Evolutionary conservation across 2,113 vertebrate species (phyloP).

Genomic region (Halcyon malimbica): DNA sequence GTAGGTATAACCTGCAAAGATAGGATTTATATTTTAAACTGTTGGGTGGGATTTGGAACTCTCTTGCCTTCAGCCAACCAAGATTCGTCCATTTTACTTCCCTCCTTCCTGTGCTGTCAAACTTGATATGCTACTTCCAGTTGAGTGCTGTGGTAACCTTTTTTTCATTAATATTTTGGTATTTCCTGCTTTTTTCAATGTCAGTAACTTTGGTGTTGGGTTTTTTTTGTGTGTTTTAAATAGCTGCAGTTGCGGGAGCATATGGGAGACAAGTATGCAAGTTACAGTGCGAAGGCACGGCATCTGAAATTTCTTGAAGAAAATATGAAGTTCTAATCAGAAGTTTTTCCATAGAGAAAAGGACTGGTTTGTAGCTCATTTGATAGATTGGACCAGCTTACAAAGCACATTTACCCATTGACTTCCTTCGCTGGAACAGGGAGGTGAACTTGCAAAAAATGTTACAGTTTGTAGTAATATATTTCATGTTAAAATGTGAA

Average conservation of each 20-base stretch:
- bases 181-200: background rate
- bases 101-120: background rate
- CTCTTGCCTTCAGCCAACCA: background rate
- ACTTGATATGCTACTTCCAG: background rate
- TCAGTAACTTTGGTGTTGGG: background rate
- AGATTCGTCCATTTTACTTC: background rate
- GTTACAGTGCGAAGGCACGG: conserved; percentile 88
- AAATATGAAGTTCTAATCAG: conserved; percentile 79
- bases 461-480: background rate
- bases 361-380: conserved; percentile 15
- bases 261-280: conserved; percentile 88
- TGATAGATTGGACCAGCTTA: background rate
- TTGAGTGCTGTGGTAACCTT: background rate
- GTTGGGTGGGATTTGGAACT: background rate
- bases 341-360: background rate
- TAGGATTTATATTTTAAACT: background rate
- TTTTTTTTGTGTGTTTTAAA: conserved; percentile 22
- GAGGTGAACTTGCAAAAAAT: background rate
- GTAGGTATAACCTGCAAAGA: background rate
- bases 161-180: background rate
- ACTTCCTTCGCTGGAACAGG: background rate
- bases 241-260: conserved; percentile 83
- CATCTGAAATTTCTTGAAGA: conserved; percentile 97
- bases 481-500: conserved; percentile 46
- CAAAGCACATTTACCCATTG: background rate